Evolutionary conservation across 1,140 invertebrate species (phyloP).

Genomic region (Copidosoma floridanum): DNA sequence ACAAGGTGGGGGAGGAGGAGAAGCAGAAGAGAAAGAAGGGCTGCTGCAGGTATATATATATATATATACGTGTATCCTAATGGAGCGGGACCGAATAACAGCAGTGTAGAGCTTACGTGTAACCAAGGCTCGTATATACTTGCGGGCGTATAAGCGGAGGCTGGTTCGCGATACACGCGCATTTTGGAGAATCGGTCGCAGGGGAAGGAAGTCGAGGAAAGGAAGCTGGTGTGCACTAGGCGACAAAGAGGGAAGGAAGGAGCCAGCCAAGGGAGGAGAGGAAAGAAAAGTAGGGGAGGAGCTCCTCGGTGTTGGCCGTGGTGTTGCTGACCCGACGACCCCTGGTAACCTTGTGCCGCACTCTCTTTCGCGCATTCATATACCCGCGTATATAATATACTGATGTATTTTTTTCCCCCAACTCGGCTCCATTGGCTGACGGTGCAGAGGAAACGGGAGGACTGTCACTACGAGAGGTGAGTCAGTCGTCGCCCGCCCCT

Average conservation of each 20-base stretch:
- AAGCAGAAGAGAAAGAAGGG: no score
- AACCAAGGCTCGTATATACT: no score
- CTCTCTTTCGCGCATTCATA: not conserved
- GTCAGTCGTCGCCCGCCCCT: no score
- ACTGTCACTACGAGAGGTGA: not conserved
- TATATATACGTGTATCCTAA: no score
- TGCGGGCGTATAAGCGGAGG: no score
- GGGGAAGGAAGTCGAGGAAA: constrained; percentile 31
- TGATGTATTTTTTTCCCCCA: no score
- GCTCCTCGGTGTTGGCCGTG: constrained; percentile 40
- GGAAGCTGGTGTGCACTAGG: constrained; percentile 23
- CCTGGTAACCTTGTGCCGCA: constrained; percentile 48
- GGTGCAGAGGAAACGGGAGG: not conserved
- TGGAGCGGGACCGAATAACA: no score
- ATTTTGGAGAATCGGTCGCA: not conserved
- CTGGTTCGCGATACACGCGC: not conserved
- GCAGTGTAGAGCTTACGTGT: no score
- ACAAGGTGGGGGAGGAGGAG: constrained; percentile 11
- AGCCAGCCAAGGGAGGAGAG: constrained; percentile 23
- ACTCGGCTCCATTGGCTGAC: not conserved
- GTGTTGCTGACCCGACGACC: constrained; percentile 55
- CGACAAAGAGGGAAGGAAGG: not conserved
- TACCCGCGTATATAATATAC: no score
- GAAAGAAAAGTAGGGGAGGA: constrained; percentile 31
- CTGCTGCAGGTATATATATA: no score